Percentiles rank a stretch among this genome's conserved stretches.
Conservation (phyloP, 1,140 invertebrate species). For the Atopsyche davidsoni region DNA sequence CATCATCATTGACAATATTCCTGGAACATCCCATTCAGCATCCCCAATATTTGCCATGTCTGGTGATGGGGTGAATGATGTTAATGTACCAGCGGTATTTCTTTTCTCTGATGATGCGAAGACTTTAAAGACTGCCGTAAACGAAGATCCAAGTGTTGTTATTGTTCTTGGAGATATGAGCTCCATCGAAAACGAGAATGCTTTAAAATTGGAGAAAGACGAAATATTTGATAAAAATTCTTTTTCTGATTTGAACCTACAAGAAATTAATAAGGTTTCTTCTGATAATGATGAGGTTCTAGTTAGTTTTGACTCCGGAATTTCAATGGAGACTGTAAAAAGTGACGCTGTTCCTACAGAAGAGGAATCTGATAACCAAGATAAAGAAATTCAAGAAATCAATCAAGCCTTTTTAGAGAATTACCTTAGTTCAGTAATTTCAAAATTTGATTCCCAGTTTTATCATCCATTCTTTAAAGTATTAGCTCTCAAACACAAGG, state of each 20-base stretch:
- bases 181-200: constrained; percentile 8
- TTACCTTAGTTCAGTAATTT: constrained; percentile 15
- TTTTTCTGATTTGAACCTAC: neutral
- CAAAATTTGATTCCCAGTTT: constrained; percentile 10
- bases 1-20: constrained; percentile 84
- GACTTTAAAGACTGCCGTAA: constrained; percentile 8
- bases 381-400: too few relatives aligned
- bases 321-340: constrained; percentile 1
- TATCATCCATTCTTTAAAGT: neutral
- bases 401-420: too few relatives aligned
- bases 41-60: constrained; percentile 94
- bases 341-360: too few relatives aligned
- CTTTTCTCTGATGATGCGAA: constrained; percentile 53
- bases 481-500: neutral
- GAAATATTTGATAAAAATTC: constrained; percentile 2
- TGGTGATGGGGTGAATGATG: constrained; percentile 82
- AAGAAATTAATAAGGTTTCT: neutral
- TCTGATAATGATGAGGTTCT: neutral
- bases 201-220: constrained; percentile 4
- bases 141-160: constrained; percentile 17
- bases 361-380: neutral
- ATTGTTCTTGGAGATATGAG: constrained; percentile 17
- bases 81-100: constrained; percentile 87
- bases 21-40: constrained; percentile 61
- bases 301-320: neutral